Percentiles rank a stretch among this genome's conserved stretches.
phyloP scores from a whole-genome alignment of 1,140 invertebrate genomes.

The Holcopasites calliopsidis region DNA sequence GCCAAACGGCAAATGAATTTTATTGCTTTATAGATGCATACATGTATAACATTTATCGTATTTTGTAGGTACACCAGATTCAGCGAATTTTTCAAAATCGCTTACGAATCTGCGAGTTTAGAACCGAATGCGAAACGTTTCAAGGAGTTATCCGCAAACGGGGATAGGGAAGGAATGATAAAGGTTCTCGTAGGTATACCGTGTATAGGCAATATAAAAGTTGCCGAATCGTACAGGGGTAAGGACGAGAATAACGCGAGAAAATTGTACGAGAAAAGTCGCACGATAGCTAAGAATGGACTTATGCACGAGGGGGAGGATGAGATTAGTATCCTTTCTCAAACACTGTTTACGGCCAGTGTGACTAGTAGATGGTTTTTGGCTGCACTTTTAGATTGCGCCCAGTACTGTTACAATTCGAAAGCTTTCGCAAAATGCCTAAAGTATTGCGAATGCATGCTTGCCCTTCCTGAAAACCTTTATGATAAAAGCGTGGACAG shows the following conservation, averaged over 20 bases:
- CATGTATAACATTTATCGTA: not conserved
- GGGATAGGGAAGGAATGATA: slow-evolving; percentile 70
- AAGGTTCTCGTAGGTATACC: slow-evolving; percentile 62
- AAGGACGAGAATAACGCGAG: slow-evolving; percentile 67
- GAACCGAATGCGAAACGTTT: slow-evolving; percentile 58
- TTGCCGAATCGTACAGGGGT: slow-evolving; percentile 55
- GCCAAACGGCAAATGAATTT: not conserved
- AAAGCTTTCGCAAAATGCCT: slow-evolving; percentile 60
- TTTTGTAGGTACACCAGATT: slow-evolving; percentile 35
- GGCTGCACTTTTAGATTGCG: slow-evolving; percentile 63
- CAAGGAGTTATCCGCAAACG: slow-evolving; percentile 53
- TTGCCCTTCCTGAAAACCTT: slow-evolving; percentile 44
- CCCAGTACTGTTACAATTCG: slow-evolving; percentile 55
- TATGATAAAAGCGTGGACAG: slow-evolving; percentile 48
- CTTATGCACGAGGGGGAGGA: slow-evolving; percentile 11
- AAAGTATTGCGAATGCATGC: slow-evolving; percentile 65
- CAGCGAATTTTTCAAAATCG: slow-evolving; percentile 32
- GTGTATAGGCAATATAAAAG: slow-evolving; percentile 48
- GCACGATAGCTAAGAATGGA: not conserved
- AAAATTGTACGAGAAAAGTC: slow-evolving; percentile 47
- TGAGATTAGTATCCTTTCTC: slow-evolving; percentile 55
- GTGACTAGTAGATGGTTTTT: slow-evolving; percentile 53
- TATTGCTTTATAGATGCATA: not conserved
- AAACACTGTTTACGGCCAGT: slow-evolving; percentile 66
- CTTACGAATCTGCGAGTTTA: slow-evolving; percentile 9